Conservation (phyloP, 2,797 vertebrate species). For the Pterois miles region DNA sequence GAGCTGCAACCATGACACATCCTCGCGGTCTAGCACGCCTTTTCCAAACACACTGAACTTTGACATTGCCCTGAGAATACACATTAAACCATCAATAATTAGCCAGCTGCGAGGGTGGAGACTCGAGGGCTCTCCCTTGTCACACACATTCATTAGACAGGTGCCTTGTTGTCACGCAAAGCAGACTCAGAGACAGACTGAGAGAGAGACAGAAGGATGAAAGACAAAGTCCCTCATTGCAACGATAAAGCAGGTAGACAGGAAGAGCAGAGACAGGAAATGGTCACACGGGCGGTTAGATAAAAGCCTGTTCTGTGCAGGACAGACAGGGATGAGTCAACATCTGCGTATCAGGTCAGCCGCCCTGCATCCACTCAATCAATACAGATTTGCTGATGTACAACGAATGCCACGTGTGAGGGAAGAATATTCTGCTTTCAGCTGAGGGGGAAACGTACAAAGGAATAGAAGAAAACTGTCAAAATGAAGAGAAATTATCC, state of each 20-base stretch:
- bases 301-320: conserved; percentile 21
- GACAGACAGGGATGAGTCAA: conserved; percentile 24
- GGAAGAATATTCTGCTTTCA: conserved; percentile 1
- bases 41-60: conserved; percentile 64
- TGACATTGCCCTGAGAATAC: conserved; percentile 58
- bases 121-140: conserved; percentile 23
- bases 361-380: conserved; percentile 20
- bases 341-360: conserved; percentile 34
- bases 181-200: not conserved
- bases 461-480: not conserved
- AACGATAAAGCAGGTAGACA: conserved; percentile 2
- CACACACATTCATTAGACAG: conserved; percentile 34
- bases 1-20: conserved; percentile 50
- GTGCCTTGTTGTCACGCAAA: conserved; percentile 2
- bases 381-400: conserved; percentile 31
- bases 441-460: not conserved
- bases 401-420: not conserved
- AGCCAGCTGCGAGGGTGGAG: conserved; percentile 56
- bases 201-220: not conserved
- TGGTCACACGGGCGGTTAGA: conserved; percentile 35
- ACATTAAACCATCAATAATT: conserved; percentile 73
- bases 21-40: conserved; percentile 41
- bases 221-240: conserved; percentile 7
- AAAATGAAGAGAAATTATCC: not conserved
- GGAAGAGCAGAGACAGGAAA: conserved; percentile 15